Evolutionary conservation across 2,113 vertebrate species (phyloP), one percentile per base, ranked within the genome.

Genomic region (Callipepla squamata): DNA sequence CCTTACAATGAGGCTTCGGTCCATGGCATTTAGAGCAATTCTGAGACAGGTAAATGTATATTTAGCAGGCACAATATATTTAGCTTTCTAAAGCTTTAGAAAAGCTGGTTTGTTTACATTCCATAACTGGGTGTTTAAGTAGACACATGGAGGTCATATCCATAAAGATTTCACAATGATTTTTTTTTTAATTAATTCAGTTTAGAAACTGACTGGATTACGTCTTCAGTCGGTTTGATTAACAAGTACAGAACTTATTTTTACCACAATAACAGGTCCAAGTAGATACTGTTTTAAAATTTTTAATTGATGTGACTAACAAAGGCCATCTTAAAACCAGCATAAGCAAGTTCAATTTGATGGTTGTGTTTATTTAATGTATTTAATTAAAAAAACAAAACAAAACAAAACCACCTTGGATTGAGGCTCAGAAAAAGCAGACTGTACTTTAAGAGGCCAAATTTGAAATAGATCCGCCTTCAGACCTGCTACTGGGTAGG

Each of bases 1-100:
- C 95, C 98, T 99, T 75, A 99, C 99, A 68, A 97, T 98, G 93
- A 98, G 98, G 61, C 97, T 99, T 72, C 98, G 99, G 85, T 98
- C 97, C 9, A 94, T 90, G 93, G 98, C 98, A 63, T 99, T 99
- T 89, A 99, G 26, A 81, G 50, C 65, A 23, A 81, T 76, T 11
- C 21, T 77, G 28, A 70, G 57, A 30, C 57, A 87, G 50, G 57
- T 70, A 51, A 82, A 65, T 72, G 8, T 9, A 51, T 51, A 19
- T 57, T 47, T 57, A 32, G 30, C 30, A 32, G 30, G 53, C 53
- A 57, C 19, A 9, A 57, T 65, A 28, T 21, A 47, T 62, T 51
- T 70, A 6, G 22, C 4, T 40, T 67, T n/a, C 26, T 87, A 13
- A 9, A 48, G 28, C 36, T 74, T 84, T 81, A 84, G 40, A 87